These are phyloP conservation scores for Drosophila orena DNA, from an alignment of 1,140 invertebrate species.

Conservation along the genomic window DNA sequence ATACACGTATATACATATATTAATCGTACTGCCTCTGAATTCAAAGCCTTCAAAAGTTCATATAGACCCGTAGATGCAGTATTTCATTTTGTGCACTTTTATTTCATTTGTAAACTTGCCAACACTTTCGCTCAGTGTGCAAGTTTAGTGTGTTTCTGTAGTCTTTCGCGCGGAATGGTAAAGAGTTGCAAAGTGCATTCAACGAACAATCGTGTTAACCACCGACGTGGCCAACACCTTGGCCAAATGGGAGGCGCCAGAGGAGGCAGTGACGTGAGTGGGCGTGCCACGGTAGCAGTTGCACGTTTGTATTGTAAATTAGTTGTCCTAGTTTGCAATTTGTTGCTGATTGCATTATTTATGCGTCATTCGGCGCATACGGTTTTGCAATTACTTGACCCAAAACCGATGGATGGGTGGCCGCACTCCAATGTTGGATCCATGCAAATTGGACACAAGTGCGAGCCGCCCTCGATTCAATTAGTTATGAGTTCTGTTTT, in stretches of 20 bases:
- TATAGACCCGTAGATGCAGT: no score
- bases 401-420: conserved; percentile 14
- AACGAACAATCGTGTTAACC: conserved; percentile 37
- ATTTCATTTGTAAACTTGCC: no score
- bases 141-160: background rate
- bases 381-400: conserved; percentile 63
- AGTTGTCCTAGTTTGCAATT: conserved; percentile 74
- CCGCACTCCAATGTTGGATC: background rate
- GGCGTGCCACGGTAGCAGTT: conserved; percentile 30
- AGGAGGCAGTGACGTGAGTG: background rate
- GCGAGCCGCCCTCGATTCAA: conserved; percentile 8
- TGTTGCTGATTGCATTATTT: conserved; percentile 73
- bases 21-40: no score
- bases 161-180: background rate
- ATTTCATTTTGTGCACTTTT: no score
- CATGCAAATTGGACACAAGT: conserved; percentile 22
- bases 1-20: no score
- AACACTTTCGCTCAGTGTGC: background rate
- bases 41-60: no score
- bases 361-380: conserved; percentile 39
- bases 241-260: conserved; percentile 6
- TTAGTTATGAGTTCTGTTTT: conserved; percentile 39
- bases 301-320: conserved; percentile 76
- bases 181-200: conserved; percentile 33
- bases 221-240: conserved; percentile 35